A percentile compares a stretch with the other conserved stretches of the same genome.
phyloP scores from a whole-genome alignment of 2,113 vertebrate species.

The Lepus americanus region DNA sequence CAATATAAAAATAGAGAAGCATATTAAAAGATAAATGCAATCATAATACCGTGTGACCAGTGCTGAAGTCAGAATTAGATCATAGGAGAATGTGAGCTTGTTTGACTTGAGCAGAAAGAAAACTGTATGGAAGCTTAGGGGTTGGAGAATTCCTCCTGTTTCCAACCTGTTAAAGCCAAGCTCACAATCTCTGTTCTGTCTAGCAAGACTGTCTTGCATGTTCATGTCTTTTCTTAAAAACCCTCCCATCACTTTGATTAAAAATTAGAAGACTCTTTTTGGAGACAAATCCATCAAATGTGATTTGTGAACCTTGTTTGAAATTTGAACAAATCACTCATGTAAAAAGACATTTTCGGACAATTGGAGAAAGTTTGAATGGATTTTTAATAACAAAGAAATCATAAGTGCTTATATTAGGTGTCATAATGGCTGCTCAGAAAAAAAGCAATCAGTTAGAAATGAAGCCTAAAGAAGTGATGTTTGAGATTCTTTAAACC shows the following conservation, averaged over 20 bases:
- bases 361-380: neutral
- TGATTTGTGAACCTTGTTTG: neutral
- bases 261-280: neutral
- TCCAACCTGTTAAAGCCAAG: neutral
- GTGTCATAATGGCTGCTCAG: neutral
- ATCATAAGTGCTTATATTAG: neutral
- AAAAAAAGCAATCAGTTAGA: neutral
- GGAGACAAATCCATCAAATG: neutral
- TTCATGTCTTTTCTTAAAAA: neutral
- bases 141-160: neutral
- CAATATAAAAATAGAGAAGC: neutral
- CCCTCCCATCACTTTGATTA: neutral
- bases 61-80: neutral
- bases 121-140: neutral
- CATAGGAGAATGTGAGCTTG: neutral
- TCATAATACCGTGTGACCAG: neutral
- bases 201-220: neutral
- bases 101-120: neutral
- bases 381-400: neutral
- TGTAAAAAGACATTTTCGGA: neutral
- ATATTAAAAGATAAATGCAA: neutral
- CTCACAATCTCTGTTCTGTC: neutral
- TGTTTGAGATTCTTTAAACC: constrained; percentile 5
- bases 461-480: neutral
- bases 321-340: neutral